A percentile compares a stretch with the other conserved stretches of the same genome.
Conservation (phyloP, 2,113 vertebrate genomes). For the Pundamilia nyererei region DNA sequence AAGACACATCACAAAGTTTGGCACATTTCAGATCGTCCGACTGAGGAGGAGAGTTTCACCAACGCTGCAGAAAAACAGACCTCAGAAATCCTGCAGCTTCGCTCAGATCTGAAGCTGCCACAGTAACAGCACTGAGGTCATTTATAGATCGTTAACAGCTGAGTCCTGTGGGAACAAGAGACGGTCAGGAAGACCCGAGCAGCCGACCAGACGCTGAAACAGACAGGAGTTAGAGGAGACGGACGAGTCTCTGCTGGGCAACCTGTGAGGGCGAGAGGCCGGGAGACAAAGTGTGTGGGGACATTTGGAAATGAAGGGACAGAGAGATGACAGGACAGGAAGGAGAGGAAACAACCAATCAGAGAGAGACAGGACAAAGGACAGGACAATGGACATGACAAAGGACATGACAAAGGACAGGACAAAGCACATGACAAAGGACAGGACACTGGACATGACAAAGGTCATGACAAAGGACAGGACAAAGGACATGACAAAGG, state of each 20-base stretch:
- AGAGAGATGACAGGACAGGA: conserved; percentile 8
- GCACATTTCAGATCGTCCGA: neutral
- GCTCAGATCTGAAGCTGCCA: neutral
- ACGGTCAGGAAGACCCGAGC: neutral
- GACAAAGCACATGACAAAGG: neutral
- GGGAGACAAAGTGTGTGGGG: neutral
- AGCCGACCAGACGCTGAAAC: neutral
- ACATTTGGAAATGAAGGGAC: neutral
- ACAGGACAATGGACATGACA: neutral
- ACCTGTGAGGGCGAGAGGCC: neutral
- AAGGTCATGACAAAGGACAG: rapidly evolving
- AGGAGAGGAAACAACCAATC: neutral
- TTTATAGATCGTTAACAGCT: neutral
- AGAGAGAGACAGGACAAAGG: neutral
- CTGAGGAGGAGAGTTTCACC: neutral
- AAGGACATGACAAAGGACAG: rapidly evolving
- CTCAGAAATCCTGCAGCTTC: neutral
- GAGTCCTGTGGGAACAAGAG: neutral
- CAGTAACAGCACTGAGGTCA: neutral
- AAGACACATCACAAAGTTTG: neutral
- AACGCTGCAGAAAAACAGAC: neutral
- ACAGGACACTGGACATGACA: rapidly evolving
- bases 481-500: rapidly evolving
- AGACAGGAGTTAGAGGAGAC: neutral
- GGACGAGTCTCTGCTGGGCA: neutral